These are phyloP conservation scores for Bradypus variegatus DNA, from an alignment of 2,797 vertebrate species.

Conservation along the genomic window DNA sequence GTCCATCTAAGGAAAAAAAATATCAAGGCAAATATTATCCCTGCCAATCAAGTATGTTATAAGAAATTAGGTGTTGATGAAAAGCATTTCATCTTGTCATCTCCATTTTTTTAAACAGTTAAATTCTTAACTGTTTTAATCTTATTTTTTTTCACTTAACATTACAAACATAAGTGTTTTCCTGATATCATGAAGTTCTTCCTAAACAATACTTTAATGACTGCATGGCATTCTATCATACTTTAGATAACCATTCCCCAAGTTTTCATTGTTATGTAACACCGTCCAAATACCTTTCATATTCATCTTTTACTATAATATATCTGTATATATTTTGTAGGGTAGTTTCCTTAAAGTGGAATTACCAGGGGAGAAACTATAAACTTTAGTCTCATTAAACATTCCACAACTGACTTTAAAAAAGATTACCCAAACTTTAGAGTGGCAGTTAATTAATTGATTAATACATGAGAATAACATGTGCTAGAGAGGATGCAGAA, in stretches of 20 bases:
- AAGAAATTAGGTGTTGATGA: neutral
- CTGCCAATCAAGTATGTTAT: neutral
- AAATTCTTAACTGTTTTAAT: neutral
- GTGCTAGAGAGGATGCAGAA: neutral
- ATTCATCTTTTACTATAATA: neutral
- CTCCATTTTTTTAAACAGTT: neutral
- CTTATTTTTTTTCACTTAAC: neutral
- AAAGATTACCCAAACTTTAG: neutral
- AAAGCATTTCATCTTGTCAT: neutral
- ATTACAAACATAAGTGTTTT: slow-evolving; percentile 16
- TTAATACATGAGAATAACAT: neutral
- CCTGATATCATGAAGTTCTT: neutral
- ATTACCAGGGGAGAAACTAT: slow-evolving; percentile 2
- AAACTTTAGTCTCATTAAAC: neutral
- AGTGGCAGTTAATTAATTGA: neutral
- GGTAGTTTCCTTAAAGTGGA: neutral
- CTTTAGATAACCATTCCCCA: neutral
- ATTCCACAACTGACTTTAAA: neutral
- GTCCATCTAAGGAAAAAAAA: neutral
- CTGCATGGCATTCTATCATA: neutral
- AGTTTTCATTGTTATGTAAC: neutral
- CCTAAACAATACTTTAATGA: neutral
- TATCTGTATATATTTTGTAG: neutral
- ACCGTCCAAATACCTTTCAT: slow-evolving; percentile 10
- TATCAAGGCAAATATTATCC: neutral